phyloP scores from a whole-genome alignment of 2,113 vertebrate species.

The Serinus canaria region DNA sequence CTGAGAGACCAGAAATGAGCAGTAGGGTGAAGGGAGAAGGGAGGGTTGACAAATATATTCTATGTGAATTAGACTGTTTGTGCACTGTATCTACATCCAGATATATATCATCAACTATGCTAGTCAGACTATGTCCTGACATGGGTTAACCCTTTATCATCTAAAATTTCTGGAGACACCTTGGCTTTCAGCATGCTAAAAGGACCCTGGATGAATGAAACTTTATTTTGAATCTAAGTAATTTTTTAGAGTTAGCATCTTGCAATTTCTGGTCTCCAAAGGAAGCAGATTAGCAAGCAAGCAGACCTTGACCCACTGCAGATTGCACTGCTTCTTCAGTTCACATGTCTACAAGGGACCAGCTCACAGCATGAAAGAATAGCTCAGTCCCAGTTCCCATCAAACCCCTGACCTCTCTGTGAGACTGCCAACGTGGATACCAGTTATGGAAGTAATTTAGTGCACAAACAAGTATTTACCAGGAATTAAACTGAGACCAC shows the following conservation, averaged over 20 bases:
- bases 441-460: slow-evolving; percentile 60
- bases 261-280: neutral
- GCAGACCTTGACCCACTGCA: neutral
- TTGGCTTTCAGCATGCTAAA: neutral
- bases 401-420: slow-evolving; percentile 44
- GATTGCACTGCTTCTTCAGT: neutral
- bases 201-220: neutral
- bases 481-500: slow-evolving; percentile 56
- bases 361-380: neutral
- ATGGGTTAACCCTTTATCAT: neutral
- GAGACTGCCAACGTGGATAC: slow-evolving; percentile 36
- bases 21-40: neutral
- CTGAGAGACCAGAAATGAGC: slow-evolving; percentile 2
- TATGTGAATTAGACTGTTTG: neutral
- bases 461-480: slow-evolving; percentile 38
- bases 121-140: neutral
- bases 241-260: neutral
- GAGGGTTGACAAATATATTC: neutral
- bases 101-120: neutral
- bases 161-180: neutral
- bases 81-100: neutral
- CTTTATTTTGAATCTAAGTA: neutral
- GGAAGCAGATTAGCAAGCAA: neutral
- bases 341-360: neutral
- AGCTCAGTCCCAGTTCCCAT: slow-evolving; percentile 42